Base-by-base conservation (phyloP, 1,140 invertebrate genomes). In the Dreissena rostriformis region DNA sequence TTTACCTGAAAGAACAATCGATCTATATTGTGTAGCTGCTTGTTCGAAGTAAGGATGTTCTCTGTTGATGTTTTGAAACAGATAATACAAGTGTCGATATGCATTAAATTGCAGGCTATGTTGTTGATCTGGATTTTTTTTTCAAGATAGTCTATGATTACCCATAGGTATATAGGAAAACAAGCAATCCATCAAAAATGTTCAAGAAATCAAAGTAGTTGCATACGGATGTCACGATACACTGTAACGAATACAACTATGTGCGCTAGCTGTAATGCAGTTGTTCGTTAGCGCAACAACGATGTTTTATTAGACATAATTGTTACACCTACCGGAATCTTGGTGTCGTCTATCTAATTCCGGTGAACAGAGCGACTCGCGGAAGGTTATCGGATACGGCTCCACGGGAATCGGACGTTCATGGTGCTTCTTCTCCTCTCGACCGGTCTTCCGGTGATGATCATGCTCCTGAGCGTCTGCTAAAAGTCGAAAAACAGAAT, bases 1-100 rank as follows among this genome's bases (percentile, higher is more conserved):
- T 53, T 39, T 11, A 28, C 55, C 80, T 82, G 63, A 29, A 71
- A 57, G 55, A 61, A 61, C 57, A 11, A 19, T 19, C 57, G 2
- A 19, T 61, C 65, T 61, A 61, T 12, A 61, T n/a, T 61, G 2
- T n/a, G 57, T 61, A n/a, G 57, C 57, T 24, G 22, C 57, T n/a
- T 61, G 22, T 24, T n/a, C 22, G 11, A n/a, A 11, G 57, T 61
- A 4, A 61, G 11, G 22, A 61, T 24, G 17, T 19, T 14, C 12
- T 57, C 4, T 61, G 22, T n/a, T n/a, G 53, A 2, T 24, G 22
- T 6, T 61, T 61, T 61, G 17, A 61, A 61, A n/a, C 55, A 8
- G 26, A 39, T 8, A 5, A 39, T 39, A 51, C 57, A 61, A 61
- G 17, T 4, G 22, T 24, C 57, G 57, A 61, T 5, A 2, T 24